Percentiles rank a stretch among this genome's conserved stretches.
Evolutionary conservation across 2,113 vertebrate genomes (phyloP).

Genomic region (Nanorana parkeri): DNA sequence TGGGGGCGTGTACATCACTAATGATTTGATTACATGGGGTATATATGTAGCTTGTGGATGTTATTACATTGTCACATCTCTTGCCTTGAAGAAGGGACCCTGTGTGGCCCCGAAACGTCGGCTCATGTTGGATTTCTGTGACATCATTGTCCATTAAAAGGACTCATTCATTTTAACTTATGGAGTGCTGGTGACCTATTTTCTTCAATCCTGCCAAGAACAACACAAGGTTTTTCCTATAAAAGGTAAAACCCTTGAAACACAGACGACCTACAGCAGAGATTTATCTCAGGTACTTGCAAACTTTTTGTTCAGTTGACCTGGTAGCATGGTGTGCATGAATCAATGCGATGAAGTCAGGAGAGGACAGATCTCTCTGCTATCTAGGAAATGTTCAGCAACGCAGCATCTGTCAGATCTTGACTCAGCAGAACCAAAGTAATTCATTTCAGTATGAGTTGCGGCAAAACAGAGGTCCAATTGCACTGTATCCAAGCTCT

Average conservation of each 20-base stretch:
- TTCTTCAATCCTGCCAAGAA: slow-evolving; percentile 66
- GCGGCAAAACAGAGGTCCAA: slow-evolving; percentile 16
- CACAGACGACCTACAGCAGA: slow-evolving; percentile 49
- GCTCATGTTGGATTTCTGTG: too few relatives aligned
- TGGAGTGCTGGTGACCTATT: too few relatives aligned
- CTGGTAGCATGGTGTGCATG: slow-evolving; percentile 34
- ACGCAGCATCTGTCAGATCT: background rate
- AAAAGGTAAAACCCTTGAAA: slow-evolving; percentile 66
- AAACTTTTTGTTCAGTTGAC: slow-evolving; percentile 27
- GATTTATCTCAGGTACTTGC: slow-evolving; percentile 23
- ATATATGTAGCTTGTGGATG: too few relatives aligned
- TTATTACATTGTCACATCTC: too few relatives aligned
- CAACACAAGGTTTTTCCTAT: slow-evolving; percentile 65
- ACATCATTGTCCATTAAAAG: too few relatives aligned
- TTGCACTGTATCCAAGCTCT: background rate
- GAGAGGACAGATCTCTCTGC: slow-evolving; percentile 15
- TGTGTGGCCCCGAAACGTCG: too few relatives aligned
- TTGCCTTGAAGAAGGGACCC: too few relatives aligned
- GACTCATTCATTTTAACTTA: too few relatives aligned
- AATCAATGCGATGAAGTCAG: slow-evolving; percentile 2
- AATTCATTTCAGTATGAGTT: slow-evolving; percentile 18
- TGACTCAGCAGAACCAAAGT: background rate
- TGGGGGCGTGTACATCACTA: too few relatives aligned
- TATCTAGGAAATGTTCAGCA: slow-evolving; percentile 38
- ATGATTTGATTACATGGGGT: too few relatives aligned